Percentiles rank a stretch among this genome's conserved stretches.
These are phyloP conservation scores for Neocrepidodera transversa DNA, from an alignment of 2,888 invertebrate species.

Conservation along the genomic window DNA sequence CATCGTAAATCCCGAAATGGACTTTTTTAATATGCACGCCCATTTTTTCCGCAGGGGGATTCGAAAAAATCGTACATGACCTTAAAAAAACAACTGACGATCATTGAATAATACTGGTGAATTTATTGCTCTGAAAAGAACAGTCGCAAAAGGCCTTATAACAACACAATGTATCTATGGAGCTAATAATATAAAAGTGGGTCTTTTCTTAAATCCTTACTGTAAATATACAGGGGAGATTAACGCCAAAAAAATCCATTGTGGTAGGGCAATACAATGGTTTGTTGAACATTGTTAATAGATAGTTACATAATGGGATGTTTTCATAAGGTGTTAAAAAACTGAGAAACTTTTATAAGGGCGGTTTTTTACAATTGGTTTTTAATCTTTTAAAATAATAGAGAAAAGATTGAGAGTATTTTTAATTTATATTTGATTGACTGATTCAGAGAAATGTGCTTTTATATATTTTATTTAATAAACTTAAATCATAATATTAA, in stretches of 20 bases:
- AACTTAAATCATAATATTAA: no score
- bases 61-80: constrained; percentile 34
- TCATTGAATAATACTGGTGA: constrained; percentile 39
- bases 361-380: constrained; percentile 32
- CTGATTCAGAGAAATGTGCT: not conserved
- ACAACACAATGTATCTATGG: constrained; percentile 37
- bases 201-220: constrained; percentile 41
- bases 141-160: constrained; percentile 31
- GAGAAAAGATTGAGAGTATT: constrained; percentile 1
- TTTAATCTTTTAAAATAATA: constrained; percentile 40
- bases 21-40: constrained; percentile 39
- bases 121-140: constrained; percentile 43
- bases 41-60: constrained; percentile 27
- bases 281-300: constrained; percentile 54
- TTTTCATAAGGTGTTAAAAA: constrained; percentile 56
- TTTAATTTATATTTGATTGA: constrained; percentile 26
- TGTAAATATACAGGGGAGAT: constrained; percentile 43
- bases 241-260: constrained; percentile 42
- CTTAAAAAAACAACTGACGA: constrained; percentile 44
- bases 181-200: constrained; percentile 36
- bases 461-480: no score
- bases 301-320: constrained; percentile 57
- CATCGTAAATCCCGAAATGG: constrained; percentile 29
- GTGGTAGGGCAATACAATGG: constrained; percentile 48
- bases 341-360: constrained; percentile 40